A percentile compares a stretch with the other conserved stretches of the same genome.
Evolutionary conservation across 1,140 invertebrate genomes (phyloP).

Genomic region (Holcopasites calliopsidis): DNA sequence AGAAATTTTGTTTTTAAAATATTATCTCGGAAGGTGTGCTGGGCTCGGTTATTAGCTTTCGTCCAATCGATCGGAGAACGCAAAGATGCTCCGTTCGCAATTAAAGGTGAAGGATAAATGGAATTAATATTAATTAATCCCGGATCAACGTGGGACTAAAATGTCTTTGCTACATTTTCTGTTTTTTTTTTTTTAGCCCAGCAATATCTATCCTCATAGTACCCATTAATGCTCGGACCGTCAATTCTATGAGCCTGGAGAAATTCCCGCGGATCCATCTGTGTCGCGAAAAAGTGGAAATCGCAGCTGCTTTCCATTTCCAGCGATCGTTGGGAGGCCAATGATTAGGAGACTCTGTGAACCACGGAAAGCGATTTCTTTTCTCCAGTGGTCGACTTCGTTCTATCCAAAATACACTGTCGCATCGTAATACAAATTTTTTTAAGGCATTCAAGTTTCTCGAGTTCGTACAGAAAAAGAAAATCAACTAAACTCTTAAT

Average conservation of each 20-base stretch:
- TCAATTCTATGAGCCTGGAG: background rate
- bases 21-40: background rate
- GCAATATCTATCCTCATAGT: too few species aligned
- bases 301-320: constrained; percentile 44
- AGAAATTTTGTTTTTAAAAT: constrained; percentile 20
- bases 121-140: too few species aligned
- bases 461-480: too few species aligned
- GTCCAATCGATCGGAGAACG: constrained; percentile 32
- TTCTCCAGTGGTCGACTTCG: background rate
- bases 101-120: too few species aligned
- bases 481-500: too few species aligned
- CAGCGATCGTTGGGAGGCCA: constrained; percentile 21
- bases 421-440: too few species aligned
- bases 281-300: constrained; percentile 32
- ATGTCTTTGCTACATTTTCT: too few species aligned
- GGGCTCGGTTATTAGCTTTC: background rate
- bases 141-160: background rate
- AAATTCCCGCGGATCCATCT: constrained; percentile 25
- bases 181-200: too few species aligned
- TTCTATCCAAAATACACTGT: too few species aligned
- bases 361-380: constrained; percentile 43
- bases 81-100: constrained; percentile 16
- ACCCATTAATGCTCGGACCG: too few species aligned
- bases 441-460: too few species aligned
- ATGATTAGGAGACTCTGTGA: constrained; percentile 32